Evolutionary conservation across 1,140 invertebrate genomes (phyloP), one percentile per base, ranked within the genome.

Genomic region (Zaprionus vittiger): DNA sequence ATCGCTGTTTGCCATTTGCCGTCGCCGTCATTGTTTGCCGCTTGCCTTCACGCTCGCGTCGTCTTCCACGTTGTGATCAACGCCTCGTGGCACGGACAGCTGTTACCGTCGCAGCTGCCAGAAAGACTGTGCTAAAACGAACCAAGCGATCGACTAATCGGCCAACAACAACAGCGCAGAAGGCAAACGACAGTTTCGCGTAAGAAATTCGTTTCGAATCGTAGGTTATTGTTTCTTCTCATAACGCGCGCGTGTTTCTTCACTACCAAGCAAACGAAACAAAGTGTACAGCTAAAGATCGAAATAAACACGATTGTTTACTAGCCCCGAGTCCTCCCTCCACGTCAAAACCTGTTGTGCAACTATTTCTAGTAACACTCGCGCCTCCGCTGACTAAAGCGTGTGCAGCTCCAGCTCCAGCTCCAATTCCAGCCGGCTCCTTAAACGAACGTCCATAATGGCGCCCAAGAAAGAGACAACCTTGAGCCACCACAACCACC

Each of bases 381-480:
- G 38, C 20, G 20, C 5, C 54, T 57, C 55, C 55, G 38, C 20
- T 11, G 2, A 74, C 72, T 65, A 82, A 38, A 49, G 52, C 26
- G 17, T 17, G 47, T 66, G 64, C 70, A 74, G 52, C 26, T 49
- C 68, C 47, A 52, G 44, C 68, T 41, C 15, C 38, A 14, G 15
- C 15, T 41, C 14, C 38, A 4, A 44, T n/a, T 41, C 41, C 41
- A 17, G 41, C 6, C 41, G 68, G 77, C 71, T 61, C 71, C 70
- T 73, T 63, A 15, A 61, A 28, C 37, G 17, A 34, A 54, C 22
- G 7, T 28, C 14, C 31, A 65, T 6, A 70, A 91, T 85, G 83
- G 91, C 91, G 17, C 83, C 83, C 60, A 92, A 92, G 81, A 91
- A 86, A 73, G 90, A 91, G 61, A 41, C 78, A 87, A 91, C 91